Percentiles rank a stretch among this genome's conserved stretches.
Conservation (phyloP, 2,113 vertebrate species). For the Aythya baeri region DNA sequence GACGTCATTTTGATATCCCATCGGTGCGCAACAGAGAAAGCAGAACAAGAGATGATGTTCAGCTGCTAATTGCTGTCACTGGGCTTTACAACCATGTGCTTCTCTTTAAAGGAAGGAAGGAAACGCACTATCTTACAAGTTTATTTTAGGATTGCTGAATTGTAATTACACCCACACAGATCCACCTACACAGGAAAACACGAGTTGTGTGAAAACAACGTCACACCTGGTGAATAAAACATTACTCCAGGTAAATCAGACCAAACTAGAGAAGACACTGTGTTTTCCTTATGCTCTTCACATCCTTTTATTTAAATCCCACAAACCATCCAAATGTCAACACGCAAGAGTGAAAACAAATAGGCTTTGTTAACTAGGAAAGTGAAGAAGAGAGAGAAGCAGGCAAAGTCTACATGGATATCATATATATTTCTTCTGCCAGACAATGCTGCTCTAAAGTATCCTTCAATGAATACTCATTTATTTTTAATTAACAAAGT, state of each 20-base stretch:
- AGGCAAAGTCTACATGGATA: neutral
- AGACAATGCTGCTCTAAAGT: neutral
- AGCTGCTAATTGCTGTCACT: neutral
- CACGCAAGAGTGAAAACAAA: neutral
- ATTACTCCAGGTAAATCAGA: neutral
- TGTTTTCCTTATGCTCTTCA: neutral
- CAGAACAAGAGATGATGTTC: neutral
- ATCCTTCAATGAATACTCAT: neutral
- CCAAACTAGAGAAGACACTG: neutral
- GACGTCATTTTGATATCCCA: neutral
- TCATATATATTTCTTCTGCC: neutral
- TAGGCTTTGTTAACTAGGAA: neutral
- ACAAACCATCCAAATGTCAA: neutral
- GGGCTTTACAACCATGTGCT: neutral
- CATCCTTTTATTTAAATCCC: neutral
- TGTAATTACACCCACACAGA: neutral
- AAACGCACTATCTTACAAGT: neutral
- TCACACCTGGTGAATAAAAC: neutral
- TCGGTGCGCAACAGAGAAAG: neutral
- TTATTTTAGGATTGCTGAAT: conserved; percentile 10
- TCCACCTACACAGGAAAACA: neutral
- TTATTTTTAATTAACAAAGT: neutral
- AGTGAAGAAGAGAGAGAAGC: neutral
- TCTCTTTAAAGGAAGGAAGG: neutral
- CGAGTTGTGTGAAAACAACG: neutral